phyloP scores from a whole-genome alignment of 2,888 invertebrate genomes.

The Drosophila siamana region DNA sequence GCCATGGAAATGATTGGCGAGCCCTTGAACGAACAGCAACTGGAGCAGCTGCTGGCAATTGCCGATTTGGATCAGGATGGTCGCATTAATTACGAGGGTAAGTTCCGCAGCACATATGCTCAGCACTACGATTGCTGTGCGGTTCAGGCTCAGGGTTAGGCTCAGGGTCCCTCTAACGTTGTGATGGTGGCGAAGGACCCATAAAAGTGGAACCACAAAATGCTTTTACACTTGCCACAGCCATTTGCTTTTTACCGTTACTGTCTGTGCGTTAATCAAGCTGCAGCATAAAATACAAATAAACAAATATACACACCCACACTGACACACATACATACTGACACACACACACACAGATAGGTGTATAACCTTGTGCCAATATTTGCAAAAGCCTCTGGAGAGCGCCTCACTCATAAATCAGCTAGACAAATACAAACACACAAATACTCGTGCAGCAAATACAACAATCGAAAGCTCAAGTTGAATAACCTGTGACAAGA shows the following conservation, averaged over 20 bases:
- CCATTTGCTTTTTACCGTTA: conserved; percentile 30
- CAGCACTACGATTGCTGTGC: conserved; percentile 53
- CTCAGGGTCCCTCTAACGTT: not conserved
- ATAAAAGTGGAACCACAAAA: conserved; percentile 35
- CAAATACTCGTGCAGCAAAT: conserved; percentile 11
- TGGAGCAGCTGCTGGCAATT: conserved; percentile 90
- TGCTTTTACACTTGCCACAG: conserved; percentile 2
- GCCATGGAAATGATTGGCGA: conserved; percentile 95
- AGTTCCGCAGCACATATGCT: conserved; percentile 32
- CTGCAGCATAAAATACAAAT: conserved; percentile 53
- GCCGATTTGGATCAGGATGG: conserved; percentile 93
- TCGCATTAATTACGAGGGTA: conserved; percentile 93
- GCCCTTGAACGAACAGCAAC: conserved; percentile 90
- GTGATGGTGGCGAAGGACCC: conserved; percentile 43
- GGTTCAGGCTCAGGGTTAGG: not conserved
- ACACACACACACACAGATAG: not conserved
- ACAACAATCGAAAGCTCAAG: conserved; percentile 48
- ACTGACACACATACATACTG: conserved; percentile 9
- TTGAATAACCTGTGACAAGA: conserved; percentile 53
- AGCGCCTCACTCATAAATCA: conserved; percentile 68
- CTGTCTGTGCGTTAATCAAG: conserved; percentile 64
- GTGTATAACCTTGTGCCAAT: conserved; percentile 61
- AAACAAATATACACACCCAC: conserved; percentile 16
- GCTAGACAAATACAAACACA: conserved; percentile 65
- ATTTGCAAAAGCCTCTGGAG: conserved; percentile 56